phyloP scores from a whole-genome alignment of 1,140 invertebrate genomes.

The Penaeus japonicus region DNA sequence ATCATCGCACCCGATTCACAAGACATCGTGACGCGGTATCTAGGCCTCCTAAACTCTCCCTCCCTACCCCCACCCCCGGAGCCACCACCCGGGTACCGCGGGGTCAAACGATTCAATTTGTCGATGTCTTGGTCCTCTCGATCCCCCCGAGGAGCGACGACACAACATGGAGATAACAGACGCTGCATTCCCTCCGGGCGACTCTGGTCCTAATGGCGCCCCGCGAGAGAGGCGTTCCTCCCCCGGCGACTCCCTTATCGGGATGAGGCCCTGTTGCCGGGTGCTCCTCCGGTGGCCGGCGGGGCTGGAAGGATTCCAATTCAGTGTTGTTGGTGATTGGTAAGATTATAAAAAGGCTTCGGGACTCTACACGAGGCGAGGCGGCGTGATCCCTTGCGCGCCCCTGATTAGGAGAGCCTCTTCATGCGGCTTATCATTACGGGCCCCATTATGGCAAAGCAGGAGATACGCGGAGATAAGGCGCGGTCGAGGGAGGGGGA shows the following conservation, averaged over 20 bases:
- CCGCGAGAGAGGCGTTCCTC: not conserved
- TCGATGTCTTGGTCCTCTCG: slow-evolving; percentile 24
- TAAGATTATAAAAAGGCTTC: slow-evolving; percentile 8
- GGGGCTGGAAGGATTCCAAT: slow-evolving; percentile 20
- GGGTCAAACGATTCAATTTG: slow-evolving; percentile 50
- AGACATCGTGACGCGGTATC: not conserved
- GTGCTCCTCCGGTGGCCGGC: not conserved
- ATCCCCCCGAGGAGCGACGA: slow-evolving; percentile 11
- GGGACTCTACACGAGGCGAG: not conserved
- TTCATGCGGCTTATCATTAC: no score
- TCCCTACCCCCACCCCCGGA: not conserved
- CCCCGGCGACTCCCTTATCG: not conserved
- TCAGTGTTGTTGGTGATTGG: slow-evolving; percentile 13
- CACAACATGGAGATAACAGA: not conserved
- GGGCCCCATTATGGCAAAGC: no score
- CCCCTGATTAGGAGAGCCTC: no score
- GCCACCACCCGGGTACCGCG: not conserved
- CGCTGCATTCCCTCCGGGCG: not conserved
- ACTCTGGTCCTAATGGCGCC: no score
- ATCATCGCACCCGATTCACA: not conserved
- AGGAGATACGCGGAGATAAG: no score
- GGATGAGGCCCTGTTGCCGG: not conserved
- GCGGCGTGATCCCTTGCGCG: not conserved
- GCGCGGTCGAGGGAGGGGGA: no score
- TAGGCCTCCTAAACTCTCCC: not conserved